Evolutionary conservation across 2,113 vertebrate species (phyloP), one percentile per base, ranked within the genome.

Genomic region (Henicopernis longicauda): DNA sequence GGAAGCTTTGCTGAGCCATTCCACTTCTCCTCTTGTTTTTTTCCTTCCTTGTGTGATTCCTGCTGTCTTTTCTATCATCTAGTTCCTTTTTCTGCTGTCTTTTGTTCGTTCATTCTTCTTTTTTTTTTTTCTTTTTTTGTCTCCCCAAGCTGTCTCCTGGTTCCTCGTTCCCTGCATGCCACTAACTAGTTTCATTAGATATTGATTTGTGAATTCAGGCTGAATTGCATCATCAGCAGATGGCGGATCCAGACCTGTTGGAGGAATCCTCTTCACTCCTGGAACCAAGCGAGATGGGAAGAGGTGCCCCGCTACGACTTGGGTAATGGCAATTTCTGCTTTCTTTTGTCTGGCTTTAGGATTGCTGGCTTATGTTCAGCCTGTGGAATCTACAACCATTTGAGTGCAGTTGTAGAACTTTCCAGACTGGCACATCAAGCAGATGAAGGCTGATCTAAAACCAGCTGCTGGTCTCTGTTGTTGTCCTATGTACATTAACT

Each of bases 191-290:
- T 98, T 98, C 98, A 98, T 98, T 98, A 98, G 98, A 97, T 98
- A 98, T 98, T 98, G 98, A 98, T 98, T 98, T 99, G 98, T 98
- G 98, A 98, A 98, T 98, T 98, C 98, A 98, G 98, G 98, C 98
- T 99, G 98, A 98, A 98, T 98, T 98, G 98, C 98, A 97, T 98
- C 97, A 98, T 98, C 91, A 99, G 97, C 98, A 99, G 99, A 99
- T 99, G 99, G 99, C 99, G 98, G 99, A 99, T 98, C 99, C 99
- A 96, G 99, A 99, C 93, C 98, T 99, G 97, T 97, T 99, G 98
- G 99, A 99, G 97, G 99, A 99, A 85, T 99, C 99, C 5, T 99
- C 99, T 19, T 99, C 98, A 4, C 98, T 99, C 49, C 74, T 99
- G 98, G 99, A 99, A 36, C 99, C 99, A 13, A 99, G 97, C 1